Evolutionary conservation across 2,888 invertebrate species (phyloP).

Genomic region (Trachelus troglodyta): DNA sequence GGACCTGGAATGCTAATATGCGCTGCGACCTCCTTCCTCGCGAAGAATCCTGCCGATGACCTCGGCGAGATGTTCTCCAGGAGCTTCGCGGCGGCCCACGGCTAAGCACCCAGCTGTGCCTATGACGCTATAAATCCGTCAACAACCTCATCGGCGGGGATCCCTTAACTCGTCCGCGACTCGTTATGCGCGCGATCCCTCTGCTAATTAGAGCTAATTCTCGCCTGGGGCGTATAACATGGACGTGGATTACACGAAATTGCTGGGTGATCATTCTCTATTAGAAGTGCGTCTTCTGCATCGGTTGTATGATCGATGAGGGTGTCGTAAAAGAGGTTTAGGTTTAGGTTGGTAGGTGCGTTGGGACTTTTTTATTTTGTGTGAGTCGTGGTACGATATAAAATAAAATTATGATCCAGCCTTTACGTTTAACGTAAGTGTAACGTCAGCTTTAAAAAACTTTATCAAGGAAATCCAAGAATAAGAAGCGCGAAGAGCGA

Average conservation of each 20-base stretch:
- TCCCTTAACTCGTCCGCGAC: conserved; percentile 34
- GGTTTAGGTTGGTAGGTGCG: too few species aligned
- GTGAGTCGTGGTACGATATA: background rate
- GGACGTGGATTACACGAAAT: too few species aligned
- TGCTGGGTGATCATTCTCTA: too few species aligned
- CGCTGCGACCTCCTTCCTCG: too few species aligned
- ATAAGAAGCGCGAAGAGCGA: conserved; percentile 30
- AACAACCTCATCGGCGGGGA: conserved; percentile 25
- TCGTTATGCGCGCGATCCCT: conserved; percentile 18
- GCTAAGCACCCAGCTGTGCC: conserved; percentile 39
- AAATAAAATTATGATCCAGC: conserved; percentile 17
- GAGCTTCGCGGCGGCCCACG: conserved; percentile 20
- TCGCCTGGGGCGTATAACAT: too few species aligned
- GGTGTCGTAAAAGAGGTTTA: too few species aligned
- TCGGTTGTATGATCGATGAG: too few species aligned
- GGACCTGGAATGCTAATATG: conserved; percentile 49
- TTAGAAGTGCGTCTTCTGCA: too few species aligned
- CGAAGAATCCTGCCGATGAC: conserved; percentile 43
- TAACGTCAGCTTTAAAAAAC: too few species aligned
- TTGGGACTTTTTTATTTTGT: too few species aligned
- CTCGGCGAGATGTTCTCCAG: conserved; percentile 43
- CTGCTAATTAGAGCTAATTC: conserved; percentile 42
- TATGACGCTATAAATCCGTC: conserved; percentile 48
- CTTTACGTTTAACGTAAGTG: background rate
- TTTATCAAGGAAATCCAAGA: too few species aligned